Evolutionary conservation across 1,140 invertebrate genomes (phyloP).

Genomic region (Bilobella aurantiaca): DNA sequence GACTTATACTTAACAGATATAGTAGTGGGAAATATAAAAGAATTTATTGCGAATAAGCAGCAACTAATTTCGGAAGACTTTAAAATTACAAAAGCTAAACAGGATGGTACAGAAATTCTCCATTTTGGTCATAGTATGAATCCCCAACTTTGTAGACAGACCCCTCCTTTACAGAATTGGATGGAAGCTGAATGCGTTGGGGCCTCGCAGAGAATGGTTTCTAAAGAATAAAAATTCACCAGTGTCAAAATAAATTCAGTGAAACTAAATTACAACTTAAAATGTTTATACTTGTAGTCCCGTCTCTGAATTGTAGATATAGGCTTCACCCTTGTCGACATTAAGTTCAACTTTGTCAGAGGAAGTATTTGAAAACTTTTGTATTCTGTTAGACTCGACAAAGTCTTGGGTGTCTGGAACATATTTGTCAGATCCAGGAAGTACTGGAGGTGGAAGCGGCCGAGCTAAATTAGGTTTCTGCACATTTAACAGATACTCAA

Average conservation of each 20-base stretch:
- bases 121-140: conserved; percentile 26
- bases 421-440: neutral
- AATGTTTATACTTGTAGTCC: conserved; percentile 15
- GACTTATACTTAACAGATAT: no score
- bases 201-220: neutral
- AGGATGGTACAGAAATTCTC: conserved; percentile 27
- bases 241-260: neutral
- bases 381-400: neutral
- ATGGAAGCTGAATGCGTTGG: conserved; percentile 5
- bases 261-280: neutral
- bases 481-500: neutral
- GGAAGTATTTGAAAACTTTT: neutral
- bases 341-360: neutral
- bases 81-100: no score
- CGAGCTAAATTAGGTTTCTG: neutral
- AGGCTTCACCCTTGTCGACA: conserved; percentile 7
- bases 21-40: no score
- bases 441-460: neutral
- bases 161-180: neutral
- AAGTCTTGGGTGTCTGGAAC: neutral
- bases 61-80: no score
- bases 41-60: no score
- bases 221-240: conserved; percentile 2
- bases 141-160: conserved; percentile 19
- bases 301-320: conserved; percentile 16